Percentiles rank a stretch among this genome's conserved stretches.
phyloP scores from a whole-genome alignment of 2,888 invertebrate species.

The Drosophila emarginata region DNA sequence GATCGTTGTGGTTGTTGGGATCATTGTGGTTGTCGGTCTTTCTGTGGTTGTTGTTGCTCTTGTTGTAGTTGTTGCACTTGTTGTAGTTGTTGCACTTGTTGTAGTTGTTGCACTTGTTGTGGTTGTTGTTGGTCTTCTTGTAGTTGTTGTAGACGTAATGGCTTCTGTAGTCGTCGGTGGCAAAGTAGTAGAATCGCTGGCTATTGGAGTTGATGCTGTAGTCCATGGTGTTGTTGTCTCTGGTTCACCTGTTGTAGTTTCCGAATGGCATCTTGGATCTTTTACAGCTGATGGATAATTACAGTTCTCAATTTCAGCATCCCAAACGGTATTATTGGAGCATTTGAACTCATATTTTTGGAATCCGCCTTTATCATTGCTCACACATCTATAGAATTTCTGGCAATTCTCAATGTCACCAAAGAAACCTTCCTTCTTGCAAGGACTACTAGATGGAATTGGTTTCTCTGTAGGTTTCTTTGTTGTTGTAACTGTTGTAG shows the following conservation, averaged over 20 bases:
- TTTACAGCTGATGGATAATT: conserved; percentile 64
- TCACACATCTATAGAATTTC: conserved; percentile 87
- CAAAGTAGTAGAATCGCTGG: neutral
- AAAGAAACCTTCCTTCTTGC: conserved; percentile 81
- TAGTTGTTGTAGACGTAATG: neutral
- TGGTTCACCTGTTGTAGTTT: conserved; percentile 28
- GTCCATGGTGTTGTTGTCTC: conserved; percentile 1
- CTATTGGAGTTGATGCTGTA: neutral
- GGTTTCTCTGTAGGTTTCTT: conserved; percentile 38
- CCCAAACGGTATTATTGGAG: conserved; percentile 86
- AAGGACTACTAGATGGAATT: conserved; percentile 69
- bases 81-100: conserved; percentile 8
- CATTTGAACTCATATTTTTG: conserved; percentile 86
- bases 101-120: conserved; percentile 18
- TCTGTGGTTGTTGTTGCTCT: conserved; percentile 11
- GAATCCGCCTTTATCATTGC: conserved; percentile 84
- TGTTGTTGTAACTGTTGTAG: conserved; percentile 26
- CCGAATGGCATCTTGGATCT: conserved; percentile 56
- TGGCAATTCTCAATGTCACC: conserved; percentile 83
- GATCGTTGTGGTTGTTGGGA: conserved; percentile 53
- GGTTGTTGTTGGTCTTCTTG: neutral
- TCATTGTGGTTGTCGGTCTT: conserved; percentile 58
- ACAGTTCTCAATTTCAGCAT: conserved; percentile 80
- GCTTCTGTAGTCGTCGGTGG: conserved; percentile 12
- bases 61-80: conserved; percentile 8